phyloP scores from a whole-genome alignment of 2,113 vertebrate species.

The Orycteropus afer region DNA sequence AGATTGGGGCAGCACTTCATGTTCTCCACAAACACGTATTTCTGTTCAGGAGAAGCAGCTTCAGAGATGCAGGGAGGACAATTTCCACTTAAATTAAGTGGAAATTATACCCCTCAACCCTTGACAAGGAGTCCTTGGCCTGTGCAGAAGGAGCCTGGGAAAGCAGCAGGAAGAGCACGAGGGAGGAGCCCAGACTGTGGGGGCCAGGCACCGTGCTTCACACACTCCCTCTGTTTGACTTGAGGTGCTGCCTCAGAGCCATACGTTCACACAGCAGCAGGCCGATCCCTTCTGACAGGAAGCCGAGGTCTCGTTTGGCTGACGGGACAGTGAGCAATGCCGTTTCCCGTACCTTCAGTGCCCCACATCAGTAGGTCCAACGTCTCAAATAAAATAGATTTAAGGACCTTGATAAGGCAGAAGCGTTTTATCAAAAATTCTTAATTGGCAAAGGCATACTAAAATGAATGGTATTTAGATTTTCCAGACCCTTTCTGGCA shows the following conservation, averaged over 20 bases:
- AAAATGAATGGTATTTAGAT: constrained; percentile 18
- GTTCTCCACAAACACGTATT: not conserved
- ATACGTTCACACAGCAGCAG: not conserved
- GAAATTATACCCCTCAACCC: not conserved
- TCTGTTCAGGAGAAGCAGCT: not conserved
- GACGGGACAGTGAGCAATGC: not conserved
- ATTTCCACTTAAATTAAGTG: not conserved
- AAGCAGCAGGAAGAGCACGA: not conserved
- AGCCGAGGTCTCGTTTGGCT: not conserved
- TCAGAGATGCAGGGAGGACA: not conserved
- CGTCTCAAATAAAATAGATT: not conserved
- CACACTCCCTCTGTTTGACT: not conserved
- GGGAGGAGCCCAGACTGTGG: rapidly evolving
- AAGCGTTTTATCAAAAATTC: not conserved
- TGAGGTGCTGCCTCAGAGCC: not conserved
- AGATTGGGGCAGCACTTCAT: not conserved
- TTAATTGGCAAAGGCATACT: not conserved
- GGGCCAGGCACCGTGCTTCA: rapidly evolving
- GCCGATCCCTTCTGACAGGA: not conserved
- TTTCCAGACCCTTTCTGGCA: constrained; percentile 7
- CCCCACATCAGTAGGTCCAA: not conserved
- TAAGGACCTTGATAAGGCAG: constrained; percentile 10
- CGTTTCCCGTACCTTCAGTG: not conserved
- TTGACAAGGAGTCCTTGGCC: too few species aligned
- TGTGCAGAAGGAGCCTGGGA: too few species aligned